phyloP scores from a whole-genome alignment of 2,797 vertebrate species.

The Anableps anableps region DNA sequence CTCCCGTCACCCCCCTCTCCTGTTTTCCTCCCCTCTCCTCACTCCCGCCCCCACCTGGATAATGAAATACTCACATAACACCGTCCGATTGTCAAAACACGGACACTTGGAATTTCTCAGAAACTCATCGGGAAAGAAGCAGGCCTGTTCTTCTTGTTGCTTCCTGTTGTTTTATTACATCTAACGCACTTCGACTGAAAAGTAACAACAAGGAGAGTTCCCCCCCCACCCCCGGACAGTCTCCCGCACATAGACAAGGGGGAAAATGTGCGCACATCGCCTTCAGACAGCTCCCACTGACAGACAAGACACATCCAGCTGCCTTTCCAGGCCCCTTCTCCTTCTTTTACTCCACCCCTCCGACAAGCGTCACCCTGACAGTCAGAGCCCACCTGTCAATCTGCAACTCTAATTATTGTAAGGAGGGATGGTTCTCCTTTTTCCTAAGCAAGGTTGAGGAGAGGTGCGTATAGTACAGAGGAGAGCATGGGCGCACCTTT shows the following conservation, averaged over 20 bases:
- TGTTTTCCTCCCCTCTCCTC: constrained; percentile 3
- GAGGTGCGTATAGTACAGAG: constrained; percentile 24
- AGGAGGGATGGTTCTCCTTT: constrained; percentile 79
- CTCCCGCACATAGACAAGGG: constrained; percentile 51
- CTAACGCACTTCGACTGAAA: constrained; percentile 31
- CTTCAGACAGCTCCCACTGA: constrained; percentile 98
- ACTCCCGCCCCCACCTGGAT: constrained; percentile 40
- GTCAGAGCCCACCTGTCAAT: constrained; percentile 99
- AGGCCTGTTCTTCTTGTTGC: constrained; percentile 35
- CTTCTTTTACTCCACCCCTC: constrained; percentile 94
- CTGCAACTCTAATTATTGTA: constrained; percentile 91
- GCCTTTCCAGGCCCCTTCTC: constrained; percentile 88
- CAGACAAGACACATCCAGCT: constrained; percentile 99
- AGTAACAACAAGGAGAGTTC: constrained; percentile 83
- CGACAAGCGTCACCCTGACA: constrained; percentile 98
- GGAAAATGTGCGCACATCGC: constrained; percentile 87
- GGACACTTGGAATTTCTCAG: constrained; percentile 74
- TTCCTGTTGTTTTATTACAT: constrained; percentile 34
- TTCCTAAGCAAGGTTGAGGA: background rate
- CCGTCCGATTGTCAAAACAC: constrained; percentile 71
- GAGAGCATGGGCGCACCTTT: background rate
- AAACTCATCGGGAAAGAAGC: constrained; percentile 53
- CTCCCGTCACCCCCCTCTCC: constrained; percentile 1
- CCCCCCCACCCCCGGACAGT: constrained; percentile 14
- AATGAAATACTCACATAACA: constrained; percentile 70